Evolutionary conservation across 2,113 vertebrate species (phyloP), one percentile per base, ranked within the genome.

Genomic region (Prolemur simus): DNA sequence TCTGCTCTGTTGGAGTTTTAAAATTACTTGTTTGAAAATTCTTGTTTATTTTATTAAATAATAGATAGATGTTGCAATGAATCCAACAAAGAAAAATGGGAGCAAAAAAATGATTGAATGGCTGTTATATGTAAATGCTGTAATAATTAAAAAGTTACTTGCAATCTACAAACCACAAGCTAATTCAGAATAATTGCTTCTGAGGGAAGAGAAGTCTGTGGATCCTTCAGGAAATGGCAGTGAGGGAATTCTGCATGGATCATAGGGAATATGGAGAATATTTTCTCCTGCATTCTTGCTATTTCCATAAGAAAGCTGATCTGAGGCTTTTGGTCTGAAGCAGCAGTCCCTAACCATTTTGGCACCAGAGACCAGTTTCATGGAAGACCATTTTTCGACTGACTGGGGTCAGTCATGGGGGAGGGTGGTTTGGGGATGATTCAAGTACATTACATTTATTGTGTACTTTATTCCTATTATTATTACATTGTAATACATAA

Each of bases 1-100:
- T 96, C 45, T 94, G 20, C 34, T 89, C 11, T 95, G 39, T 8
- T 81, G 56, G 71, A 76, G 34, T 78, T 90, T 92, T 80, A 66
- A 92, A 87, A 85, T 82, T 56, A 69, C 69, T 32, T 73, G 37
- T 80, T 78, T 95, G 13, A 90, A 92, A 73, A 8, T 76, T 78
- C 32, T 85, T 77, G 73, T 77, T 89, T 93, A 12, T 89, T 89
- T 95, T 84, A 45, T 71, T 82, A 92, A 94, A 66, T 56, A 83
- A 89, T 39, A 39, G 8, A 68, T 52, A 68, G 2, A 23, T 37
- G 27, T 54, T 87, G 4, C 8, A 87, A 73, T 49, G 15, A 87
- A 77, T 95, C 29, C 27, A 80, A 66, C 2, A 32, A 56, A 64
- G 56, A 76, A 80, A 85, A 86, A 78, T 25, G 20, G 12, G 25